Conservation (phyloP, 2,797 vertebrate genomes). For the Gallinago nigripennis region DNA sequence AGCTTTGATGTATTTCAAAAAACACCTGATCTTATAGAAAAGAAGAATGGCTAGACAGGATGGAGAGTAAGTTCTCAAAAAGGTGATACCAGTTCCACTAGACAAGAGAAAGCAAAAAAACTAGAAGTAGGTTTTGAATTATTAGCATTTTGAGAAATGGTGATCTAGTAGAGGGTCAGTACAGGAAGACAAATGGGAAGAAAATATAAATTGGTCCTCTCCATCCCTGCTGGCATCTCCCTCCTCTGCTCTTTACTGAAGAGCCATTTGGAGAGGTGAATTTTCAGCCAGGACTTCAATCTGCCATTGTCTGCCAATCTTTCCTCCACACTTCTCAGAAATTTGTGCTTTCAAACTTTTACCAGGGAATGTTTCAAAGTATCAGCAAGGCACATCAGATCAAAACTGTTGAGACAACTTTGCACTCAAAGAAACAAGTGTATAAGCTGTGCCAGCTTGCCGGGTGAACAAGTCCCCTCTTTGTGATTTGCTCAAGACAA, state of each 20-base stretch:
- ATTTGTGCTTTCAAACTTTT: neutral
- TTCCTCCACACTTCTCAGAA: neutral
- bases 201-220: neutral
- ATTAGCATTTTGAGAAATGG: neutral
- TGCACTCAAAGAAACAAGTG: fast-evolving
- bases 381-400: neutral
- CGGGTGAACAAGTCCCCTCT: neutral
- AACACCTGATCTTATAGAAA: neutral
- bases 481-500: neutral
- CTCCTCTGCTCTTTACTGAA: neutral
- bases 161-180: neutral
- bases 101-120: neutral
- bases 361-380: neutral
- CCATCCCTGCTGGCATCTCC: neutral
- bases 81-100: neutral
- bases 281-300: neutral
- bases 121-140: neutral
- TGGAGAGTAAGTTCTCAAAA: neutral
- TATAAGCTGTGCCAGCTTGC: neutral
- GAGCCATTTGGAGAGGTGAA: neutral
- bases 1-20: neutral
- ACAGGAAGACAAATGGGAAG: neutral
- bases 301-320: neutral
- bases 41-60: neutral
- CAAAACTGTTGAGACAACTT: neutral